A percentile compares a stretch with the other conserved stretches of the same genome.
These are phyloP conservation scores for Iguana delicatissima DNA, from an alignment of 2,797 vertebrate genomes.

Conservation along the genomic window DNA sequence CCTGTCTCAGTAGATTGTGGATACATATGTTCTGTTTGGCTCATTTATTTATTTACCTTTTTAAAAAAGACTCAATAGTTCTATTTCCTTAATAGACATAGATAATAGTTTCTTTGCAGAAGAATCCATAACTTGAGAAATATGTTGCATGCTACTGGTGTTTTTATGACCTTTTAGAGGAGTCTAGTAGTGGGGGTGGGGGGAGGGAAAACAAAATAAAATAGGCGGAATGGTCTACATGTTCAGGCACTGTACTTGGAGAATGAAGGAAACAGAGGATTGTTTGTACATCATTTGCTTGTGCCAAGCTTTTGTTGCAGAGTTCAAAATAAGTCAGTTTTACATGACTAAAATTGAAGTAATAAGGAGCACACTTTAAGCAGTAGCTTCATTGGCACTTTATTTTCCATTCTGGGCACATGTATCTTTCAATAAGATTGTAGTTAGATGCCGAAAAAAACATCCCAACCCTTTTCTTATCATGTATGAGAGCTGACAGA, in stretches of 20 bases:
- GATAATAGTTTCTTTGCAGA: conserved; percentile 19
- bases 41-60: conserved; percentile 23
- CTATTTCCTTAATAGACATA: conserved; percentile 71
- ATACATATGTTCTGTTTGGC: not conserved
- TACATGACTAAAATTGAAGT: conserved; percentile 72
- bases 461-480: conserved; percentile 73
- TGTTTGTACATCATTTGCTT: conserved; percentile 73
- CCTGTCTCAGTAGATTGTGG: not conserved
- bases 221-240: conserved; percentile 68
- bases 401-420: conserved; percentile 73
- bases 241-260: conserved; percentile 69
- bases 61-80: conserved; percentile 70
- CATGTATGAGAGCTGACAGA: conserved; percentile 71
- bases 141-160: conserved; percentile 64
- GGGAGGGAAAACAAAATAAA: conserved; percentile 39
- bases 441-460: conserved; percentile 70
- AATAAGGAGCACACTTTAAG: conserved; percentile 74
- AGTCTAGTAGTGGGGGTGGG: conserved; percentile 54
- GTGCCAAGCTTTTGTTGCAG: conserved; percentile 36
- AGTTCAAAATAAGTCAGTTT: conserved; percentile 71
- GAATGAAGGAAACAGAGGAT: conserved; percentile 61
- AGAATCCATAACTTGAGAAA: conserved; percentile 65
- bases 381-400: conserved; percentile 70
- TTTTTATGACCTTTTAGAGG: conserved; percentile 59
- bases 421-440: conserved; percentile 73